Conservation (phyloP, 2,113 vertebrate genomes). For the Microcebus murinus region DNA sequence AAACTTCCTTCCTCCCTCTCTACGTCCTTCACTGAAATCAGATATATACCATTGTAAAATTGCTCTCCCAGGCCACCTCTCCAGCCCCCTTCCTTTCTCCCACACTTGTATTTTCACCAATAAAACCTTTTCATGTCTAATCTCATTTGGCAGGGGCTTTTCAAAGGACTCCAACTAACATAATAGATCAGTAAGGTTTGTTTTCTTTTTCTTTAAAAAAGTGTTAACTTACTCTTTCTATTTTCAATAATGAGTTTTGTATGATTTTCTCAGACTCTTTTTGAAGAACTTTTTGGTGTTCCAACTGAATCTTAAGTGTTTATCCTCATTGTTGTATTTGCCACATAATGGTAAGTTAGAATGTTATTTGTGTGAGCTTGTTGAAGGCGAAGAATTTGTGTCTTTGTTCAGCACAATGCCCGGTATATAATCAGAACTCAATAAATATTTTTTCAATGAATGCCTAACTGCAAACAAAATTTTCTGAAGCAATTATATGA, state of each 20-base stretch:
- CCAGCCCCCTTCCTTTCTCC: neutral
- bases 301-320: neutral
- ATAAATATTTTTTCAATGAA: neutral
- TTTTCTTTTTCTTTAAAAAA: neutral
- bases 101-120: neutral
- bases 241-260: neutral
- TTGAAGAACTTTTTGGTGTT: neutral
- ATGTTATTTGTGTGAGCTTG: neutral
- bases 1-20: neutral
- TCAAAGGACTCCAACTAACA: neutral
- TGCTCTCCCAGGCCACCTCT: neutral
- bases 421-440: neutral
- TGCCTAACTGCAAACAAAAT: neutral
- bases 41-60: rapidly evolving
- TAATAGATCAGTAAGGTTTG: neutral
- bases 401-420: neutral
- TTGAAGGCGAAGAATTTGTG: neutral
- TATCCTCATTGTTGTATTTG: neutral
- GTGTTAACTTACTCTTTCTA: neutral
- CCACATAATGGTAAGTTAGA: neutral
- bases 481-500: neutral
- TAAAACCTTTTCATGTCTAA: neutral
- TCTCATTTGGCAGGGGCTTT: neutral
- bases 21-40: neutral
- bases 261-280: neutral